These are phyloP conservation scores for Drosophila serrata DNA, from an alignment of 1,140 invertebrate species.

Conservation along the genomic window DNA sequence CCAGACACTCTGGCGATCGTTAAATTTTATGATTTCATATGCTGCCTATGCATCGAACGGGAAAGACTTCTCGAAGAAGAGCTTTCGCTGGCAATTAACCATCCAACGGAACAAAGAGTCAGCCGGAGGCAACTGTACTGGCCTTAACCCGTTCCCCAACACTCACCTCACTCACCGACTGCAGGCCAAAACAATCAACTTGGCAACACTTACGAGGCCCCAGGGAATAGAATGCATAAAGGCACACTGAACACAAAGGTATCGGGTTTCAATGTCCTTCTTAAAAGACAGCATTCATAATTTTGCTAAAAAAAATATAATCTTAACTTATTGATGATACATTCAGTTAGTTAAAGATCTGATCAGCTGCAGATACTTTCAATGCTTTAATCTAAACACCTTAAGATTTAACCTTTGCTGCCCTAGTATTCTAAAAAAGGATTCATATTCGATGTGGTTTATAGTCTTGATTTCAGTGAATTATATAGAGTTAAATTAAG, in stretches of 20 bases:
- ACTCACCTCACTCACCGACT: neutral
- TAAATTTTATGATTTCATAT: constrained; percentile 81
- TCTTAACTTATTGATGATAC: no score
- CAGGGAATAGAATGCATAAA: constrained; percentile 53
- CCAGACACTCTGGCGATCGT: constrained; percentile 66
- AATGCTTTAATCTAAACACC: neutral
- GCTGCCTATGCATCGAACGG: constrained; percentile 22
- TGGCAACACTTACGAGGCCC: constrained; percentile 79
- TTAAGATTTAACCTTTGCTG: neutral
- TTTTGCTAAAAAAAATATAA: neutral
- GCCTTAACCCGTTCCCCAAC: neutral
- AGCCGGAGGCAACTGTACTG: constrained; percentile 58
- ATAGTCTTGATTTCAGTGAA: neutral
- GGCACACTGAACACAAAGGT: constrained; percentile 8
- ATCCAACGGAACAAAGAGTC: constrained; percentile 40
- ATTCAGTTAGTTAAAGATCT: no score
- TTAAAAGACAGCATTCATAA: neutral
- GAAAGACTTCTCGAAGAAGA: constrained; percentile 23
- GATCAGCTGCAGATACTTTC: neutral
- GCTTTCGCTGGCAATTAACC: constrained; percentile 49
- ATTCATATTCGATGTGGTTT: neutral
- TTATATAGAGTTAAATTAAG: neutral
- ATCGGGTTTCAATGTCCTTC: neutral
- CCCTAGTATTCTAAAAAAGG: neutral
- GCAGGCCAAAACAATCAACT: constrained; percentile 67